Evolutionary conservation across 2,797 vertebrate genomes (phyloP).

Genomic region (Rousettus madagascariensis): DNA sequence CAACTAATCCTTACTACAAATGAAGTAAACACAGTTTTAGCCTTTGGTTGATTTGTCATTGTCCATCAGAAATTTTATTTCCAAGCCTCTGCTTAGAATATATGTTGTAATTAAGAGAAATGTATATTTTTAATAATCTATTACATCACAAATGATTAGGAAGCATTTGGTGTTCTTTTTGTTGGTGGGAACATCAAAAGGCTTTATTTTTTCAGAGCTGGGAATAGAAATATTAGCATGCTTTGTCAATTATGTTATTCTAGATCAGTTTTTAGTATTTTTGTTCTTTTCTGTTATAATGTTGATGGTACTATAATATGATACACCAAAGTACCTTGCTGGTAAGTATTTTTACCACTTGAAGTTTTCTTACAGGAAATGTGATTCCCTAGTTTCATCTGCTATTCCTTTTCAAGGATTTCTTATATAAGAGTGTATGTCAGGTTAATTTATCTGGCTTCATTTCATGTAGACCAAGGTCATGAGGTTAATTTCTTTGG

Average conservation of each 20-base stretch:
- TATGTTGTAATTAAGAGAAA: not conserved
- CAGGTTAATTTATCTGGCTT: conserved; percentile 76
- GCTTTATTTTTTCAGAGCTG: not conserved
- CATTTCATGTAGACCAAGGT: conserved; percentile 77
- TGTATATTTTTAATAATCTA: not conserved
- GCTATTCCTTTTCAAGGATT: conserved; percentile 65
- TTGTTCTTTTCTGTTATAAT: not conserved
- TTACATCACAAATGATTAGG: not conserved
- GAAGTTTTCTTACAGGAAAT: conserved; percentile 53
- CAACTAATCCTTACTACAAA: conserved; percentile 62
- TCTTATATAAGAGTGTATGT: conserved; percentile 73
- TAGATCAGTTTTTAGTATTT: not conserved
- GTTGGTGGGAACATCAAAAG: not conserved
- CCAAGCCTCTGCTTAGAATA: not conserved
- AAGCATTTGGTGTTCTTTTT: not conserved
- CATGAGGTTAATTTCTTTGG: conserved; percentile 76
- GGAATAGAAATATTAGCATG: not conserved
- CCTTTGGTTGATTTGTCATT: not conserved
- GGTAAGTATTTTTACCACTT: conserved; percentile 34
- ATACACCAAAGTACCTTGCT: not conserved
- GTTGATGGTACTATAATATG: not conserved
- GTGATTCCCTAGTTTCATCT: conserved; percentile 57
- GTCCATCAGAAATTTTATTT: conserved; percentile 23
- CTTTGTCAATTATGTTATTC: conserved; percentile 1
- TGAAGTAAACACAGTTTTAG: conserved; percentile 40